Evolutionary conservation across 1,140 invertebrate genomes (phyloP), one percentile per base, ranked within the genome.

Genomic region (Lycorma delicatula): DNA sequence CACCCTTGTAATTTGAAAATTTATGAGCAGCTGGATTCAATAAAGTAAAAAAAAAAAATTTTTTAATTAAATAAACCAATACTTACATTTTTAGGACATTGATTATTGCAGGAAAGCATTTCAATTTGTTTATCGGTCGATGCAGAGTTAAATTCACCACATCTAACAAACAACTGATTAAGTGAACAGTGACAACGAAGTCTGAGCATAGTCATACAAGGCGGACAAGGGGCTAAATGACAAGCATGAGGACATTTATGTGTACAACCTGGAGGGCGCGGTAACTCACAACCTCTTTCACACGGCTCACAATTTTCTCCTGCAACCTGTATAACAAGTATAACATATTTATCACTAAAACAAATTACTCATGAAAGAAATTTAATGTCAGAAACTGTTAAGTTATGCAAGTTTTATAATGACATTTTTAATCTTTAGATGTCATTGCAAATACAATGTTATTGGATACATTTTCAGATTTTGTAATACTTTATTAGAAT

Each of bases 1-100:
- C n/a, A n/a, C n/a, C n/a, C n/a, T n/a, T n/a, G n/a, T n/a, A n/a
- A n/a, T n/a, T n/a, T n/a, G n/a, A n/a, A n/a, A n/a, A n/a, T n/a
- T n/a, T n/a, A n/a, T n/a, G n/a, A n/a, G n/a, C n/a, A n/a, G n/a
- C n/a, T n/a, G n/a, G n/a, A 34, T 34, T 34, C n/a, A 34, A 34
- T 34, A 9, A 34, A 9, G 31, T 34, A 34, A 34, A 9, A 34
- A n/a, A 34, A 9, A 34, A 34, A 9, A 34, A n/a, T 34, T 9
- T 34, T 9, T 6, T 13, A 47, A 47, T 47, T n/a, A n/a, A 12
- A 58, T 20, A 60, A 38, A 29, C 1, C 6, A 28, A 57, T 36
- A 1, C 73, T 78, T 73, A 90, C 87, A 76, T 80, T 84, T 74
- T 86, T 91, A 1, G 90, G 85, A 69, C 93, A 97, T 57, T 87